Percentiles rank a stretch among this genome's conserved stretches.
These are phyloP conservation scores for Phyllostomus discolor DNA, from an alignment of 2,113 vertebrate genomes.

Conservation along the genomic window DNA sequence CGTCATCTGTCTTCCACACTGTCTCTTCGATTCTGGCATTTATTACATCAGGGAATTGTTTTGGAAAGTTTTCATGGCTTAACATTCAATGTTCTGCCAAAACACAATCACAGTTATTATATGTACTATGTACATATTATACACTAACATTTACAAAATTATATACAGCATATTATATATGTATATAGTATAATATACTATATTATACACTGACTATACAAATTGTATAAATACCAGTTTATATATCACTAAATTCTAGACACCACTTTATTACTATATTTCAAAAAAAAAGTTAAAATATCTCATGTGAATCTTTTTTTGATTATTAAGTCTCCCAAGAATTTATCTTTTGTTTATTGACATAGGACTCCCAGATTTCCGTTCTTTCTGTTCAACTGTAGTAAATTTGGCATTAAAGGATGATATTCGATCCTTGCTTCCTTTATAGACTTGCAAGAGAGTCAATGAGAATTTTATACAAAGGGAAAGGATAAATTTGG, in stretches of 20 bases:
- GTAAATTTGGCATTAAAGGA: slow-evolving; percentile 48
- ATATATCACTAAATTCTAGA: background rate
- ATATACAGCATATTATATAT: background rate
- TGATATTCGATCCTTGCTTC: slow-evolving; percentile 58
- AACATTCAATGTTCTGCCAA: background rate
- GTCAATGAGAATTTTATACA: slow-evolving; percentile 50
- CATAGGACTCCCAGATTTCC: slow-evolving; percentile 57
- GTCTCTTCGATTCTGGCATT: background rate
- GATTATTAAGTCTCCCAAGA: slow-evolving; percentile 23
- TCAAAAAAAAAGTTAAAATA: background rate
- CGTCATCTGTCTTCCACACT: background rate
- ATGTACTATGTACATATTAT: background rate
- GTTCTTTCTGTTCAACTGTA: slow-evolving; percentile 49
- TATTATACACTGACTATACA: background rate
- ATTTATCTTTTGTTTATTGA: slow-evolving; percentile 68
- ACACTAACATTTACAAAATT: too few species aligned
- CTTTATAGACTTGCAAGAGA: slow-evolving; percentile 52
- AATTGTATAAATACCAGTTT: background rate
- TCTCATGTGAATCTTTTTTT: slow-evolving; percentile 38
- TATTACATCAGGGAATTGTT: background rate
- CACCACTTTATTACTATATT: background rate
- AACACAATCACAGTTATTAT: background rate
- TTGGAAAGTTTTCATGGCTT: background rate
- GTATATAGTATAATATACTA: background rate
- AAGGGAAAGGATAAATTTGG: slow-evolving; percentile 10